Percentiles rank a stretch among this genome's conserved stretches.
Evolutionary conservation across 2,797 vertebrate species (phyloP).

Genomic region (Eulemur albifrons): DNA sequence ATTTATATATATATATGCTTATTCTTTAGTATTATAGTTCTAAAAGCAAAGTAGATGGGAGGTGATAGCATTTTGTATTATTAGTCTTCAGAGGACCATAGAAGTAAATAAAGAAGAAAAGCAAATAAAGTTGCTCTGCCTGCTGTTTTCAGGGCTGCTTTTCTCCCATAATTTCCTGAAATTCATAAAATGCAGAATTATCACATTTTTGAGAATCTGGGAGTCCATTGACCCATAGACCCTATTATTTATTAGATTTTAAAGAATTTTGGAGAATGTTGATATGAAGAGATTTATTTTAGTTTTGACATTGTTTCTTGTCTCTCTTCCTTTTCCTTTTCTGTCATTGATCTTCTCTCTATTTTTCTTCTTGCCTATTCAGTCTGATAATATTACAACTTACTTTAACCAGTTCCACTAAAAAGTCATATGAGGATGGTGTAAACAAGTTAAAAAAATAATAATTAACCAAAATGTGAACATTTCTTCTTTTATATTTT

Average conservation of each 20-base stretch:
- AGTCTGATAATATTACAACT: not conserved
- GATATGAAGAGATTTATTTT: not conserved
- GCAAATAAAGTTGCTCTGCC: not conserved
- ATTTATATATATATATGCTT: not conserved
- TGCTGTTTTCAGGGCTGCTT: not conserved
- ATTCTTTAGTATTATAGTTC: not conserved
- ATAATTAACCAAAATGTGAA: not conserved
- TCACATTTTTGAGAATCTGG: not conserved
- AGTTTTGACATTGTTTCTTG: not conserved
- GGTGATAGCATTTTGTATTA: not conserved
- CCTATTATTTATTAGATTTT: not conserved
- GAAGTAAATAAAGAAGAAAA: conserved; percentile 21
- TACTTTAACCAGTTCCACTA: not conserved
- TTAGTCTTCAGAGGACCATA: conserved; percentile 35
- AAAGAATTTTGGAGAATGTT: not conserved
- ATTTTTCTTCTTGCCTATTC: not conserved
- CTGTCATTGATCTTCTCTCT: not conserved
- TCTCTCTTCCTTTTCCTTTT: not conserved
- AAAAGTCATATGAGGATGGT: not conserved
- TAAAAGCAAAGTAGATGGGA: not conserved
- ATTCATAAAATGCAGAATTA: not conserved
- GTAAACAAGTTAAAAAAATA: not conserved
- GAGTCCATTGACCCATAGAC: not conserved
- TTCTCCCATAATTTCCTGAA: not conserved
- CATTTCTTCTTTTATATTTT: not conserved